Evolutionary conservation across 2,113 vertebrate genomes (phyloP).

Genomic region (Andinoacara biseriatus): DNA sequence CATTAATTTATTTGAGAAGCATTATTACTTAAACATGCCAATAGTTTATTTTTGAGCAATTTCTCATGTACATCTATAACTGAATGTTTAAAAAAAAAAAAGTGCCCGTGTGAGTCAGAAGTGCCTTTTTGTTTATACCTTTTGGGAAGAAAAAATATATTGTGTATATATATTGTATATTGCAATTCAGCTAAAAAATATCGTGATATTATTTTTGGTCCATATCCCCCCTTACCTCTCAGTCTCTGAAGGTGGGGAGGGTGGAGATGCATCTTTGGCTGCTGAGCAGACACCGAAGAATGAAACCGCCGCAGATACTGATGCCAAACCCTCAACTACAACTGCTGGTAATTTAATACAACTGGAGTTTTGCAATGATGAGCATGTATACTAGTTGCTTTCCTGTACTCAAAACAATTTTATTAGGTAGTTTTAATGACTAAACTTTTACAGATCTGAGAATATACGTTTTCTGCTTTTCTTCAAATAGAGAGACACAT

Average conservation of each 20-base stretch:
- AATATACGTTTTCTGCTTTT: not conserved
- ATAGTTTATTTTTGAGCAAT: no score
- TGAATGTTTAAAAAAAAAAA: no score
- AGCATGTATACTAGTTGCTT: not conserved
- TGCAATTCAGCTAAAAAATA: no score
- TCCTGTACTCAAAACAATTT: not conserved
- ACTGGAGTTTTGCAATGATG: accelerated
- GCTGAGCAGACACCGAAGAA: not conserved
- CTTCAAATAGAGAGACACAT: conserved; percentile 86
- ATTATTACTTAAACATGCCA: no score
- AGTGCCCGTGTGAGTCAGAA: no score
- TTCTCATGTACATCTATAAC: no score
- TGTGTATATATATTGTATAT: no score
- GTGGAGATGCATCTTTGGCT: not conserved
- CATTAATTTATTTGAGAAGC: no score
- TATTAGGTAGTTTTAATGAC: not conserved
- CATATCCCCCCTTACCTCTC: no score
- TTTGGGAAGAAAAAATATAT: no score
- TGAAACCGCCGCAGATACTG: conserved; percentile 37
- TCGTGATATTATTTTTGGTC: no score
- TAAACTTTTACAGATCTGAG: not conserved
- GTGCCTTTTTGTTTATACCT: no score
- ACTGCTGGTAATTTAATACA: not conserved
- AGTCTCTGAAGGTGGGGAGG: conserved; percentile 6
- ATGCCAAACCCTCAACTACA: conserved; percentile 59